These are phyloP conservation scores for Eucidaris tribuloides DNA, from an alignment of 35 echinoderm and acorn worm species.

Conservation along the genomic window DNA sequence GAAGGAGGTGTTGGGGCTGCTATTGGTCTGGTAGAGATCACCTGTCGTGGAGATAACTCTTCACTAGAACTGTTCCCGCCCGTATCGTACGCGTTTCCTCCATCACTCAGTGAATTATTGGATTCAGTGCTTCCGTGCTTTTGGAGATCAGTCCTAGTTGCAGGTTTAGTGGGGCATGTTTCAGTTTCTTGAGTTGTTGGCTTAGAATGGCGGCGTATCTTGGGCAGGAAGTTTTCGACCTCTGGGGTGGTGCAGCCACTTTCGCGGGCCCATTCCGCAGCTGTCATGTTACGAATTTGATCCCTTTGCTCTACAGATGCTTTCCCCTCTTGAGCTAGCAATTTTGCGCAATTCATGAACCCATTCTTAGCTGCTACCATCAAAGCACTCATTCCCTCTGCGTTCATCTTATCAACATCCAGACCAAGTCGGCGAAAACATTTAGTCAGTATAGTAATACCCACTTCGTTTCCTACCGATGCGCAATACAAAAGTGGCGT, in stretches of 20 bases:
- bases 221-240: constrained; percentile 35
- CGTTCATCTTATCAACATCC: constrained; percentile 71
- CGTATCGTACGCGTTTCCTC: not conserved
- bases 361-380: constrained; percentile 69
- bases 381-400: constrained; percentile 75
- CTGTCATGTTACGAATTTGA: constrained; percentile 59
- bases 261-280: constrained; percentile 84
- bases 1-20: not conserved
- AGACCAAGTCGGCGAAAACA: constrained; percentile 76
- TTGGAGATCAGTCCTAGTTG: not conserved
- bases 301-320: constrained; percentile 71
- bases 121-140: constrained; percentile 15
- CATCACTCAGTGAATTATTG: not conserved
- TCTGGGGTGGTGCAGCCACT: constrained; percentile 60
- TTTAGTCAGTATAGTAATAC: constrained; percentile 63
- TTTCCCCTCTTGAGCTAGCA: constrained; percentile 73
- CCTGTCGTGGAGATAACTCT: not conserved
- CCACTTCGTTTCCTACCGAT: constrained; percentile 51
- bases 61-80: constrained; percentile 1
- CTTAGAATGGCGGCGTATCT: not conserved
- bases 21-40: not conserved
- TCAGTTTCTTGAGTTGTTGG: too few species aligned
- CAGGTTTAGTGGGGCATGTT: not conserved
- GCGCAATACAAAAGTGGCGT: constrained; percentile 71
- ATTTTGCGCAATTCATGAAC: constrained; percentile 61